phyloP scores from a whole-genome alignment of 64 coral and sea anemone genomes.

The Dendronephthya gigantea region DNA sequence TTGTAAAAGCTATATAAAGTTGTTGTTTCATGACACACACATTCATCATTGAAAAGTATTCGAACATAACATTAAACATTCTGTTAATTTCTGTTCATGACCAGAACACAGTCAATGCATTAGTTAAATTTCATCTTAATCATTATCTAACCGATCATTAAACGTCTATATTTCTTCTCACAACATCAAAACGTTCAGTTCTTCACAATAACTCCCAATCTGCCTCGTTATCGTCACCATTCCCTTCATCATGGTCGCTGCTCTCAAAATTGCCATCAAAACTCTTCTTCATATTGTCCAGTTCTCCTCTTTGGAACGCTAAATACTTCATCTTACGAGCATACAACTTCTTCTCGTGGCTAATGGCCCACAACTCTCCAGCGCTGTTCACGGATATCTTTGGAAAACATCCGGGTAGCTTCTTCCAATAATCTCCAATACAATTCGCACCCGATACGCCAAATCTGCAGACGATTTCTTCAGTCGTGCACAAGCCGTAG shows the following conservation, averaged over 20 bases:
- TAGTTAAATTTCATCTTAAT: too few relatives aligned
- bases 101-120: too few relatives aligned
- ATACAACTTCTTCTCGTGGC: conserved; percentile 77
- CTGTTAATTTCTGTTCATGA: too few relatives aligned
- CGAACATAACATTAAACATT: too few relatives aligned
- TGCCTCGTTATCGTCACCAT: background rate
- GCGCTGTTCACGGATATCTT: conserved; percentile 69
- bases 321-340: conserved; percentile 66
- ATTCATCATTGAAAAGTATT: too few relatives aligned
- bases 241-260: background rate
- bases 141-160: too few relatives aligned
- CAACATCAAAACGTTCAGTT: background rate
- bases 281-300: background rate
- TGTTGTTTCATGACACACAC: too few relatives aligned
- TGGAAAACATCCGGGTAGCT: conserved; percentile 84
- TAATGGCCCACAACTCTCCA: conserved; percentile 74
- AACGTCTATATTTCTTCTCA: background rate
- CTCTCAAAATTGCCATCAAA: background rate
- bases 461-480: conserved; percentile 77
- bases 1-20: too few relatives aligned
- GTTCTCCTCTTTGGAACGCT: background rate
- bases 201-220: background rate
- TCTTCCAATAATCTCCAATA: conserved; percentile 92
- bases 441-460: conserved; percentile 61
- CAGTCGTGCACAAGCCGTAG: conserved; percentile 67